phyloP scores from a whole-genome alignment of 2,113 vertebrate genomes.

The Cyanocitta stelleri region DNA sequence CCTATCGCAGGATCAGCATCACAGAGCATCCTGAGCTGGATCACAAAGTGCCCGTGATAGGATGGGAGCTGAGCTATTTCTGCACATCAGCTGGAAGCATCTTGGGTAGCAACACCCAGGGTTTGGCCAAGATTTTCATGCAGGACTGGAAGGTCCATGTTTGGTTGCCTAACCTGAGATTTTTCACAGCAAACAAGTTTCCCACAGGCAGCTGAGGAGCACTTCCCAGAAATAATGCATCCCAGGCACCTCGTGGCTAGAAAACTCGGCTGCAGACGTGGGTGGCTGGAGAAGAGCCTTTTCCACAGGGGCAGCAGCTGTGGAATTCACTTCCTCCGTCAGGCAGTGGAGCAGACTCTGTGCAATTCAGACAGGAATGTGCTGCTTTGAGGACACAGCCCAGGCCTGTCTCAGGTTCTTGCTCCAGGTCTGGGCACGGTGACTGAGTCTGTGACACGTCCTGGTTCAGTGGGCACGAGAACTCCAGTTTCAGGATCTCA shows the following conservation, averaged over 20 bases:
- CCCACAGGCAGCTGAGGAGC: not conserved
- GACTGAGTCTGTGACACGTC: not conserved
- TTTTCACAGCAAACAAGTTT: not conserved
- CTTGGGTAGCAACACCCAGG: not conserved
- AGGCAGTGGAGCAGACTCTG: not conserved
- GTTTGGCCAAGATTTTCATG: not conserved
- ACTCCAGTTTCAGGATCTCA: not conserved
- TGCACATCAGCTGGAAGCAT: not conserved
- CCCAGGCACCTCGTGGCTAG: not conserved
- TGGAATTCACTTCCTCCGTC: not conserved
- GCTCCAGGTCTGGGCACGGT: not conserved
- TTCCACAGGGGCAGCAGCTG: not conserved
- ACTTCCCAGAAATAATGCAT: not conserved
- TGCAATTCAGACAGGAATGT: constrained; percentile 19
- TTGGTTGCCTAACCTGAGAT: not conserved
- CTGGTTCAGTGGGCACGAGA: not conserved
- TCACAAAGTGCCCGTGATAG: not conserved
- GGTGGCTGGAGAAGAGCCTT: not conserved
- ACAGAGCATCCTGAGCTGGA: not conserved
- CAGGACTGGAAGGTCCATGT: not conserved
- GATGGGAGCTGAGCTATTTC: not conserved
- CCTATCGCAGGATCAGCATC: fast-evolving
- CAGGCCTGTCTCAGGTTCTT: not conserved
- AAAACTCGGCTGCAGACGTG: not conserved
- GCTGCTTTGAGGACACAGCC: not conserved